phyloP scores from a whole-genome alignment of 2,113 vertebrate species.

The Pelvicachromis taeniatus region DNA sequence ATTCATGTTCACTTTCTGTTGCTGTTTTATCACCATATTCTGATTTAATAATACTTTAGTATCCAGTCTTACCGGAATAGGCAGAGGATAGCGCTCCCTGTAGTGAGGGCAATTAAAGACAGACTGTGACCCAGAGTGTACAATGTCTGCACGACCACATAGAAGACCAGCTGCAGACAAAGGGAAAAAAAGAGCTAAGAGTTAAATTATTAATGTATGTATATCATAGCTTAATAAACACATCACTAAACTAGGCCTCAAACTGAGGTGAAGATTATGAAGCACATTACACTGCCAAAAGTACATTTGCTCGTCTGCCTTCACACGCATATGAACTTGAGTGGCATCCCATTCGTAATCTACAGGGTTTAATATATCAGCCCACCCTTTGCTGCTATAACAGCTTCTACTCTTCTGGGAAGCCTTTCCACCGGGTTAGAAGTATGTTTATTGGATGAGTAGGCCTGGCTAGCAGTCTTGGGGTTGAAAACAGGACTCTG shows the following conservation, averaged over 20 bases:
- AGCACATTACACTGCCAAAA: background rate
- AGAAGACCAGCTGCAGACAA: conserved; percentile 78
- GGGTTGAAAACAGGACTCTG: background rate
- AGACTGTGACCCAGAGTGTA: conserved; percentile 89
- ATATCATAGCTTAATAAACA: rapidly evolving
- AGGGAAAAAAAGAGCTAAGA: background rate
- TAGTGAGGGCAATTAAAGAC: conserved; percentile 85
- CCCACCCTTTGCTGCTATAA: background rate
- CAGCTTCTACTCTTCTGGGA: background rate
- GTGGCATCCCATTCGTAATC: background rate
- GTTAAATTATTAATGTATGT: background rate
- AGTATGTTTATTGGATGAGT: background rate
- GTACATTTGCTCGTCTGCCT: background rate
- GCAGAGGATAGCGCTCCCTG: conserved; percentile 85
- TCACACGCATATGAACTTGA: background rate
- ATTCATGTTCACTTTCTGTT: background rate
- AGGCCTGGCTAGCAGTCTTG: rapidly evolving
- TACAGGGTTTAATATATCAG: background rate
- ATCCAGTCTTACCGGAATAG: conserved; percentile 72
- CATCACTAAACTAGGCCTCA: background rate
- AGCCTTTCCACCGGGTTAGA: background rate
- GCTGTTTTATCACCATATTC: background rate
- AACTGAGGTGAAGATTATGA: rapidly evolving
- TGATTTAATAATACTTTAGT: background rate
- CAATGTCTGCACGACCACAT: conserved; percentile 81